Evolutionary conservation across 2,797 vertebrate species (phyloP), one percentile per base, ranked within the genome.

Genomic region (Acanthornis magna): DNA sequence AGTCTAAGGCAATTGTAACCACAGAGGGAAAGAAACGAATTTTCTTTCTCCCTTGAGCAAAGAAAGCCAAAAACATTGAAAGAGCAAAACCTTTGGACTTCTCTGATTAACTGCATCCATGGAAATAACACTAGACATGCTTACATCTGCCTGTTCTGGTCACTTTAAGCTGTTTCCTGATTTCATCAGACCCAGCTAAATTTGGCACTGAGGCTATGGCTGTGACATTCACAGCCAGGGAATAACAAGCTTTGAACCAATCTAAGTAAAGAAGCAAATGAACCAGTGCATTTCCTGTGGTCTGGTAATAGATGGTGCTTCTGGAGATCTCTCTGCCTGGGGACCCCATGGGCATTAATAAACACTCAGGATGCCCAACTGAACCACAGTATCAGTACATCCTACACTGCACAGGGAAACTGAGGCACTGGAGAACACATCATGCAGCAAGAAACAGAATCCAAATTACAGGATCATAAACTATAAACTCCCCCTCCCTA

Each of bases 181-280:
- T 85, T 79, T 85, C 68, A 81, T 57, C 76, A 66, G 68, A 62
- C 43, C 62, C 43, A 26, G 71, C 83, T 34, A 78, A 62, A 95
- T 94, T 70, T 84, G 89, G 76, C 82, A 78, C 40, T 13, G 57
- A 23, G 23, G 55, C 36, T 36, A 58, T 6, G 48, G 82, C 88
- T 85, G 62, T 83, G 81, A 83, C 76, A 78, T 66, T 81, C 79
- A 63, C 66, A 94, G 87, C 91, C 86, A 76, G 66, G 54, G 43
- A 93, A 57, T 78, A 91, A 85, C 72, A 89, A 86, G 78, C 85
- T 85, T 86, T 78, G 87, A 91, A 72, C 66, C 85, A 89, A 58
- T 81, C 84, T 72, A 51, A 80, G 80, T 32, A 88, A 89, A 85
- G 71, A 65, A 77, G 40, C 25, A 85, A 88, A 92, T 61, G 70